These are phyloP conservation scores for Actinemys pallida DNA, from an alignment of 2,113 vertebrate species.

Conservation along the genomic window DNA sequence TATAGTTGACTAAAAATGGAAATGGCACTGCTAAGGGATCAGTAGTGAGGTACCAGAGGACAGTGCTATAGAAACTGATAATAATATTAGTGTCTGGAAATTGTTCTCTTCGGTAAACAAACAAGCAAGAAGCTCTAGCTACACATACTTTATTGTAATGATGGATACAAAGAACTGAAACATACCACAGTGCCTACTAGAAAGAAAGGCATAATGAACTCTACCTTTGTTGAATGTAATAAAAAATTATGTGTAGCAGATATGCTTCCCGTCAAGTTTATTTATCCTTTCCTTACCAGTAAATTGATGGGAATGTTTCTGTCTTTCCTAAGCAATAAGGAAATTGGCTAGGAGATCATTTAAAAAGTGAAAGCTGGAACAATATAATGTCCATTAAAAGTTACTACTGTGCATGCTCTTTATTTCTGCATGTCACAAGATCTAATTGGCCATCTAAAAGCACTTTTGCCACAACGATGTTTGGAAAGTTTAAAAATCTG, in stretches of 20 bases:
- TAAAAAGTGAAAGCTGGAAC: neutral
- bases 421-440: neutral
- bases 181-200: neutral
- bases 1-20: neutral
- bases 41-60: neutral
- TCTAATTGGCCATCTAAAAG: neutral
- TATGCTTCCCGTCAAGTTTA: neutral
- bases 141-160: conserved; percentile 1
- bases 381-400: neutral
- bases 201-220: neutral
- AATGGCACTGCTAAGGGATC: neutral
- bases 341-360: neutral
- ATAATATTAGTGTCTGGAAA: conserved; percentile 24
- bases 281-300: conserved; percentile 9
- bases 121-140: neutral
- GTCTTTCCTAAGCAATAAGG: neutral
- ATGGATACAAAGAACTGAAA: conserved; percentile 19
- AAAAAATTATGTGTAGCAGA: conserved; percentile 24
- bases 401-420: rapidly evolving
- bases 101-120: neutral
- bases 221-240: conserved; percentile 29
- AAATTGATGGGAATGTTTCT: neutral
- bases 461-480: rapidly evolving
- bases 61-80: neutral
- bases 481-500: neutral